phyloP scores from a whole-genome alignment of 23 tunicate genomes.

The Oikopleura dioica region DNA sequence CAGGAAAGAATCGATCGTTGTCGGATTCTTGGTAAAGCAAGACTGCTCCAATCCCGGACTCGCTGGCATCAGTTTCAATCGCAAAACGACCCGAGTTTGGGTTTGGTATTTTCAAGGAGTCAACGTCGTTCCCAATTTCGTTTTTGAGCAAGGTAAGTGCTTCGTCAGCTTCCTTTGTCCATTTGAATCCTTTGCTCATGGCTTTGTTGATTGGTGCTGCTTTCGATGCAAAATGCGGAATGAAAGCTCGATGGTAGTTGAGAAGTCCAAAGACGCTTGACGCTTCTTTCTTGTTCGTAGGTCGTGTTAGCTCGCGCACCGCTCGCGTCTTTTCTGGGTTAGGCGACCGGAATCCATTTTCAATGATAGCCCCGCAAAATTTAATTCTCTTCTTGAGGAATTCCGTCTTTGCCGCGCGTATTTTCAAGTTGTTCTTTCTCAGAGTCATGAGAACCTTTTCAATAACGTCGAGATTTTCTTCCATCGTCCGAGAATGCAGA shows the following conservation, averaged over 20 bases:
- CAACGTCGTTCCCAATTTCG: background rate
- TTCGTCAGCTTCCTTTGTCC: background rate
- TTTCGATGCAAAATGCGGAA: background rate
- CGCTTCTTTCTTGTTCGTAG: background rate
- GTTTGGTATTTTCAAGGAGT: background rate
- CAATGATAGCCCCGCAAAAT: background rate
- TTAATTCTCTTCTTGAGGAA: background rate
- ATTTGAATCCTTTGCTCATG: background rate
- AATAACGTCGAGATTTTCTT: background rate
- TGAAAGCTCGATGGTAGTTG: background rate
- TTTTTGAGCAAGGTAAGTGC: background rate
- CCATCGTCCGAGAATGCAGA: background rate
- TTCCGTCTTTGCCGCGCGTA: background rate
- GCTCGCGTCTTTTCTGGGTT: background rate
- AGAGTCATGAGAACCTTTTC: background rate
- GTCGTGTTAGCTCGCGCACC: background rate
- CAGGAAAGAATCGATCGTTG: too few relatives aligned
- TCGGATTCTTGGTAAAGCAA: too few relatives aligned
- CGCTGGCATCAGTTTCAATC: background rate
- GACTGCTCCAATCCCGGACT: background rate
- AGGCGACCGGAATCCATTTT: background rate
- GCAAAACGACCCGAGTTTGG: background rate
- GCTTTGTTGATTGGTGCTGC: background rate
- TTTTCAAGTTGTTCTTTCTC: background rate
- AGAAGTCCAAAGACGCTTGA: background rate